phyloP scores from a whole-genome alignment of 2,888 invertebrate genomes.

The Saturnia japonica region DNA sequence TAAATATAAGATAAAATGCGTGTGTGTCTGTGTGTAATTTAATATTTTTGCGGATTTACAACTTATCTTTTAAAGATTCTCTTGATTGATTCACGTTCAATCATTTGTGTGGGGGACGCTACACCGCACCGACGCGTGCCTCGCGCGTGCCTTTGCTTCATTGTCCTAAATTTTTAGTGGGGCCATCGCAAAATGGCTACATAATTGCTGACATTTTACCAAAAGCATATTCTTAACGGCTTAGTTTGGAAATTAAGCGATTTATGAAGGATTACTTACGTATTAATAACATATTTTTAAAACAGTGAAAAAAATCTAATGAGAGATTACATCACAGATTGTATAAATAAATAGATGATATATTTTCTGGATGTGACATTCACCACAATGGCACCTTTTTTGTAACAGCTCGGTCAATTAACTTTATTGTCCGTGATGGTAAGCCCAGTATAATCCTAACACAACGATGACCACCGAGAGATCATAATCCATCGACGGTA shows the following conservation, averaged over 20 bases:
- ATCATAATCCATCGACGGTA: too few species aligned
- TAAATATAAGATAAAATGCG: slow-evolving; percentile 71
- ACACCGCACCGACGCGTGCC: slow-evolving; percentile 54
- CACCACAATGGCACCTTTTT: too few species aligned
- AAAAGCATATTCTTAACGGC: not conserved
- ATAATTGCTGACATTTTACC: slow-evolving; percentile 19
- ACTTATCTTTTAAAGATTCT: slow-evolving; percentile 59
- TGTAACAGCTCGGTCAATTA: too few species aligned
- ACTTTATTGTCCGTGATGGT: too few species aligned
- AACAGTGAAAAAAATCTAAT: not conserved
- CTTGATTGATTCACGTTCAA: slow-evolving; percentile 65
- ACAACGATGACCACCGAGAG: too few species aligned
- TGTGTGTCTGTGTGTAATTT: slow-evolving; percentile 65
- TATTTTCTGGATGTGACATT: too few species aligned
- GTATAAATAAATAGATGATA: too few species aligned
- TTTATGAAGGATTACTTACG: not conserved
- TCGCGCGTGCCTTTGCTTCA: slow-evolving; percentile 64
- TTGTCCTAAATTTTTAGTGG: slow-evolving; percentile 54
- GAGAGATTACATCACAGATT: too few species aligned
- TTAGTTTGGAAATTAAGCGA: slow-evolving; percentile 4
- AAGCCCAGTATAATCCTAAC: too few species aligned
- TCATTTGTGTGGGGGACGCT: slow-evolving; percentile 45
- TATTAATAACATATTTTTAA: slow-evolving; percentile 7
- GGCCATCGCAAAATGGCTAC: slow-evolving; percentile 12
- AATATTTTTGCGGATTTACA: slow-evolving; percentile 70